Evolutionary conservation across 2,888 invertebrate species (phyloP).

Genomic region (Cheiracanthium punctorium): DNA sequence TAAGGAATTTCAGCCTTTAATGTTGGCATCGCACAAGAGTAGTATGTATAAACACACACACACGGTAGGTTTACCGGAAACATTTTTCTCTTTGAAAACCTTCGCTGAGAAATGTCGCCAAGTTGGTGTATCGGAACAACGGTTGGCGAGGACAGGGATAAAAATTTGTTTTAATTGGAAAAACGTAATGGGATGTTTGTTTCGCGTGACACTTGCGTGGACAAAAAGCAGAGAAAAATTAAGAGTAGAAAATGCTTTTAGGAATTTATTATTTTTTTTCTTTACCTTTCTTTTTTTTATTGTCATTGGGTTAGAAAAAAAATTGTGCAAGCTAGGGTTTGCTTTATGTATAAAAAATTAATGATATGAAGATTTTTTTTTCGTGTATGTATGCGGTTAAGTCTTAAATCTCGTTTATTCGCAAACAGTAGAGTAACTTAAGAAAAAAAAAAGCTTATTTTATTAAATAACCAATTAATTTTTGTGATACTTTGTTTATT

Average conservation of each 20-base stretch:
- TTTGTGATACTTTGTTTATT: neutral
- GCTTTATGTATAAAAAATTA: neutral
- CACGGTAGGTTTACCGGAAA: neutral
- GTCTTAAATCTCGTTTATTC: neutral
- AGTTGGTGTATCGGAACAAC: slow-evolving; percentile 12
- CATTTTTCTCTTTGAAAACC: neutral
- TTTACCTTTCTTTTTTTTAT: neutral
- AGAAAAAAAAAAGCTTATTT: neutral
- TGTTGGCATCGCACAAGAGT: slow-evolving; percentile 45
- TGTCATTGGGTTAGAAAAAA: neutral
- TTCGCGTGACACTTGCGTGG: neutral
- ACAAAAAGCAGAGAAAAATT: neutral
- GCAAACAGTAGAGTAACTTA: neutral
- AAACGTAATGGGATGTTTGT: slow-evolving; percentile 2
- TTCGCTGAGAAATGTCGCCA: slow-evolving; percentile 16
- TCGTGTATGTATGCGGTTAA: neutral
- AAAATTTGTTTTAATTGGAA: slow-evolving; percentile 5
- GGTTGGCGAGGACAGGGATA: neutral
- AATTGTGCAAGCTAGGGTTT: neutral
- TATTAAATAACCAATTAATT: neutral
- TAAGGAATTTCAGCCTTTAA: slow-evolving; percentile 43
- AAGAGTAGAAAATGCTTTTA: neutral
- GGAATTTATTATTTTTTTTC: too few relatives aligned
- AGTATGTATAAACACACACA: neutral
- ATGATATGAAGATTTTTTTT: neutral